phyloP scores from a whole-genome alignment of 2,797 vertebrate genomes.

The Oreochromis grahami region DNA sequence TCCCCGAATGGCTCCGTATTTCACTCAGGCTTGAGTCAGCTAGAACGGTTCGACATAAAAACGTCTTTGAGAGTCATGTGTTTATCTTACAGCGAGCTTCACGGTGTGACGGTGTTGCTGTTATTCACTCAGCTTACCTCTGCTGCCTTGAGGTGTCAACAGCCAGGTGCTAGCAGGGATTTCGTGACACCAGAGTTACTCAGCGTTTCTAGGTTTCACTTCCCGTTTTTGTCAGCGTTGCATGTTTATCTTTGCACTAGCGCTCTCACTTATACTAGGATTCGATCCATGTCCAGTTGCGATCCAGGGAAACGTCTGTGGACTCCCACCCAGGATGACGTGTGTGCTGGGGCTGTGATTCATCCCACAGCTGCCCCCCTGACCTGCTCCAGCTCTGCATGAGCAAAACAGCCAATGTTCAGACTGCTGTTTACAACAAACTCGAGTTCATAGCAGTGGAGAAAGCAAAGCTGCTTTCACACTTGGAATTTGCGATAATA shows the following conservation, averaged over 20 bases:
- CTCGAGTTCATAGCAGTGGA: slow-evolving; percentile 15
- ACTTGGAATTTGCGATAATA: background rate
- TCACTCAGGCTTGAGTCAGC: slow-evolving; percentile 32
- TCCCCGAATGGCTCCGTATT: slow-evolving; percentile 28
- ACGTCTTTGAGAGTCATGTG: slow-evolving; percentile 23
- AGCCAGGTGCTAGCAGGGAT: slow-evolving; percentile 26
- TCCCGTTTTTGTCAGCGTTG: background rate
- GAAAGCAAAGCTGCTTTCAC: slow-evolving; percentile 1
- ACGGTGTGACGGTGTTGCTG: slow-evolving; percentile 18
- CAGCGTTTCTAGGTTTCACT: slow-evolving; percentile 35
- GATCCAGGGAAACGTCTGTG: slow-evolving; percentile 17
- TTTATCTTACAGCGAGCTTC: slow-evolving; percentile 29
- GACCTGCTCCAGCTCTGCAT: slow-evolving; percentile 24
- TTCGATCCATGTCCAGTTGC: slow-evolving; percentile 13
- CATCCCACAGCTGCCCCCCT: slow-evolving; percentile 54
- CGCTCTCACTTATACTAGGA: background rate
- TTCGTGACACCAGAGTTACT: slow-evolving; percentile 38
- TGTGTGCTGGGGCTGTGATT: slow-evolving; percentile 42
- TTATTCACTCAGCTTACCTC: slow-evolving; percentile 34
- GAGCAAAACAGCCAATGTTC: slow-evolving; percentile 19
- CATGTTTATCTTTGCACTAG: slow-evolving; percentile 14
- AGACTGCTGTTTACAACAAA: slow-evolving; percentile 37
- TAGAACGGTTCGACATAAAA: slow-evolving; percentile 1
- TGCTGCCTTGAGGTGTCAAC: slow-evolving; percentile 13
- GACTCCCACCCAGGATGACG: slow-evolving; percentile 51